phyloP scores from a whole-genome alignment of 2,888 invertebrate species.

The Cephus pygmeus region DNA sequence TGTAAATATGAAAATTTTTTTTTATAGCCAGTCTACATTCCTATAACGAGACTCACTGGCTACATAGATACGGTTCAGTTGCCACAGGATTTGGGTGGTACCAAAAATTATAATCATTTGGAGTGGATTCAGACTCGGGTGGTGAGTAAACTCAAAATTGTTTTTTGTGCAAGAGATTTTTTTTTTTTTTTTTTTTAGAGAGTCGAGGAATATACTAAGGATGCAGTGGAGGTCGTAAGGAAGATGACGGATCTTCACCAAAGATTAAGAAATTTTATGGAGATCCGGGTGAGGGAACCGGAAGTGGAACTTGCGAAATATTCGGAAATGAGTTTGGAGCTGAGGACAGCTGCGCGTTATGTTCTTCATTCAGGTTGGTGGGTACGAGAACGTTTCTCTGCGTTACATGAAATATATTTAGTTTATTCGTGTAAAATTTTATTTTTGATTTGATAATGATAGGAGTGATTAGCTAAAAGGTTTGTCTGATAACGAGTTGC shows the following conservation, averaged over 20 bases:
- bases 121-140: constrained; percentile 81
- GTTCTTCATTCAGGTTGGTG: constrained; percentile 53
- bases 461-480: background rate
- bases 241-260: constrained; percentile 74
- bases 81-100: constrained; percentile 79
- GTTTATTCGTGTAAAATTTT: background rate
- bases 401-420: background rate
- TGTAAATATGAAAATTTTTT: constrained; percentile 5
- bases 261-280: constrained; percentile 69
- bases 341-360: constrained; percentile 45
- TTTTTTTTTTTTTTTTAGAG: constrained; percentile 64
- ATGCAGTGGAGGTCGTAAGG: constrained; percentile 70
- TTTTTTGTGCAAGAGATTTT: background rate
- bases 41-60: constrained; percentile 75
- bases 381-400: background rate
- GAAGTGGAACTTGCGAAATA: constrained; percentile 70
- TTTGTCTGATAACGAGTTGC: background rate
- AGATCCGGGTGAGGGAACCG: constrained; percentile 70
- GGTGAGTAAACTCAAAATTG: constrained; percentile 67
- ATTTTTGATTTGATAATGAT: background rate
- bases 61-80: constrained; percentile 78
- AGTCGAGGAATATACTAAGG: constrained; percentile 76
- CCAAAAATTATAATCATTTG: constrained; percentile 77
- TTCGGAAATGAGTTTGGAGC: constrained; percentile 68
- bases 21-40: constrained; percentile 77